Evolutionary conservation across 2,113 vertebrate species (phyloP).

Genomic region (Serinus canaria): DNA sequence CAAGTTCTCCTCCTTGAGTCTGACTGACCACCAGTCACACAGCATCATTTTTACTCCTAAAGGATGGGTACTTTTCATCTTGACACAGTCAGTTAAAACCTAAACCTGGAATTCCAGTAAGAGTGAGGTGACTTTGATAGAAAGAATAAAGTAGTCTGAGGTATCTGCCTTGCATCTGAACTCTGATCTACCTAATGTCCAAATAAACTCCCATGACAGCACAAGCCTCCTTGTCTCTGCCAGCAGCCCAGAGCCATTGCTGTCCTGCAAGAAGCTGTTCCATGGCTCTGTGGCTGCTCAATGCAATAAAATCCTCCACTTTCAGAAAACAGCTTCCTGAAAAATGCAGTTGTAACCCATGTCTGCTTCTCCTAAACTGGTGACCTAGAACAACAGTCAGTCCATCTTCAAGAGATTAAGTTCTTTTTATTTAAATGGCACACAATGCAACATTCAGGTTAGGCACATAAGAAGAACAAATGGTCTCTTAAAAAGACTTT

Average conservation of each 20-base stretch:
- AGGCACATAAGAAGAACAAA: slow-evolving; percentile 61
- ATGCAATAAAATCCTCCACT: neutral
- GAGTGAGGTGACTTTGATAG: neutral
- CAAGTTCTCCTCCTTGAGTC: neutral
- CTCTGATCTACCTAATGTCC: neutral
- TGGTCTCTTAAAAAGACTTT: slow-evolving; percentile 63
- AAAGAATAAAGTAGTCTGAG: neutral
- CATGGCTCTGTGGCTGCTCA: neutral
- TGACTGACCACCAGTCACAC: neutral
- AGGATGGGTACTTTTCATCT: neutral
- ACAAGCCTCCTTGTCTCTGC: neutral
- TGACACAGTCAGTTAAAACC: neutral
- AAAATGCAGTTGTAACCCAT: neutral
- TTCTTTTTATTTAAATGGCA: neutral
- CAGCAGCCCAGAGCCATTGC: neutral
- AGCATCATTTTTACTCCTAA: neutral
- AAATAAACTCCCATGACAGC: neutral
- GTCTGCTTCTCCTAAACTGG: neutral
- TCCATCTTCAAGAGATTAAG: slow-evolving; percentile 44
- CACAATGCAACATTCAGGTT: slow-evolving; percentile 1
- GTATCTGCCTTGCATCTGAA: neutral
- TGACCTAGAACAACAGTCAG: neutral
- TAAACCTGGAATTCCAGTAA: neutral
- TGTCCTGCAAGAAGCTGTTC: neutral
- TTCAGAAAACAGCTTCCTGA: neutral